Percentiles rank a stretch among this genome's conserved stretches.
Evolutionary conservation across 2,888 invertebrate genomes (phyloP).

Genomic region (Aporophyla lueneburgensis): DNA sequence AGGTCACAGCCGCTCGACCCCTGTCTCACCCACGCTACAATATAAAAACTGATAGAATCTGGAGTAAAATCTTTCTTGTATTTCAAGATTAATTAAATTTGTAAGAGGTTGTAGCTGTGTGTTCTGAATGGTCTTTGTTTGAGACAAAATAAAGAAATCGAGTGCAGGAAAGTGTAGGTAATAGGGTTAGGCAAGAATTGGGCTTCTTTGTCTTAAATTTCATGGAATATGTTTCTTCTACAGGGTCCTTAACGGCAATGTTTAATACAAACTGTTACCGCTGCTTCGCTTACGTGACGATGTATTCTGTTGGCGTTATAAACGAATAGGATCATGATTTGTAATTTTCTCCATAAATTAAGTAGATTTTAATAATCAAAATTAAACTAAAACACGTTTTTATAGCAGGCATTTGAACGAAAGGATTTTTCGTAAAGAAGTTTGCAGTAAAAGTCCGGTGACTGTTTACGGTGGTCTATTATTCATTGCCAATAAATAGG

Average conservation of each 20-base stretch:
- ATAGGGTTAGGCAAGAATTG: background rate
- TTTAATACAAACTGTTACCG: no score
- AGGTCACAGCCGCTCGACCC: background rate
- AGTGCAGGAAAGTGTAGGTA: background rate
- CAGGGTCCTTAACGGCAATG: no score
- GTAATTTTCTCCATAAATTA: no score
- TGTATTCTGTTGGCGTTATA: no score
- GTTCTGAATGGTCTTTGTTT: no score
- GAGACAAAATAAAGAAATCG: background rate
- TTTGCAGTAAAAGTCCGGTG: background rate
- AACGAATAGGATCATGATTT: no score
- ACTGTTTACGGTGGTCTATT: background rate
- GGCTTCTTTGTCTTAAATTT: background rate
- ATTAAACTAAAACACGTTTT: background rate
- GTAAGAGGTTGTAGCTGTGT: background rate
- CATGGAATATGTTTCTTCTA: background rate
- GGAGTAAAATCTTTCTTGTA: conserved; percentile 5
- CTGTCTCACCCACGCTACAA: background rate
- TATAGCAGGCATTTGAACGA: background rate
- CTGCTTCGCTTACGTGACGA: no score
- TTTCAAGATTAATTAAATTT: background rate
- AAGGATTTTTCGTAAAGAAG: background rate
- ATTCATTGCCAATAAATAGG: background rate
- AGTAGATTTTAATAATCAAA: background rate
- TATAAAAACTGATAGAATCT: conserved; percentile 54